Evolutionary conservation across 1,140 invertebrate genomes (phyloP).

Genomic region (Bombus huntii): DNA sequence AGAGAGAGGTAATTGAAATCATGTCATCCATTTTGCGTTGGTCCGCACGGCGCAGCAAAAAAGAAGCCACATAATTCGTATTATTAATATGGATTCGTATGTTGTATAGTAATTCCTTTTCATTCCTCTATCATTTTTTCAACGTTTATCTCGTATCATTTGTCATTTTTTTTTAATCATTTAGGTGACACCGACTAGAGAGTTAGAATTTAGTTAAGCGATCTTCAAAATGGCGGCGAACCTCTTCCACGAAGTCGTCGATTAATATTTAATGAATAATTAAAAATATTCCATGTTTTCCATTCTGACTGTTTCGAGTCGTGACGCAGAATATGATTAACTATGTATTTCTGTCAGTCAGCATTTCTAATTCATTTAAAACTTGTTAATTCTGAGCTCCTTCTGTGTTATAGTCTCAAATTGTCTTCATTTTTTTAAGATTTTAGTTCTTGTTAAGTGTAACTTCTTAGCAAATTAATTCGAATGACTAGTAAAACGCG

Average conservation of each 20-base stretch:
- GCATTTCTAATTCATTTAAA: neutral
- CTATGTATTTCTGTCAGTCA: neutral
- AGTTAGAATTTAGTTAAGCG: slow-evolving; percentile 73
- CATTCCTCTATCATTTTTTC: slow-evolving; percentile 51
- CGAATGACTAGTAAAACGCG: neutral
- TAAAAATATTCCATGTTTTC: slow-evolving; percentile 11
- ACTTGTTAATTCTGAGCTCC: neutral
- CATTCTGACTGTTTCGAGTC: neutral
- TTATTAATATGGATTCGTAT: slow-evolving; percentile 63
- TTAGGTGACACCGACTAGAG: slow-evolving; percentile 62
- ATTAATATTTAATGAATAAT: slow-evolving; percentile 15
- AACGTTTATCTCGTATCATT: slow-evolving; percentile 63
- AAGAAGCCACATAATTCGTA: slow-evolving; percentile 53
- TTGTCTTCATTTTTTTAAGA: neutral
- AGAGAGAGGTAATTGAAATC: slow-evolving; percentile 38
- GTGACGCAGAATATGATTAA: neutral
- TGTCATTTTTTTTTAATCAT: slow-evolving; percentile 42
- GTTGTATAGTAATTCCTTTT: slow-evolving; percentile 69
- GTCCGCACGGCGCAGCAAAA: slow-evolving; percentile 62
- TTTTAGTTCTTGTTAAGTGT: neutral
- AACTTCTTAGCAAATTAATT: neutral
- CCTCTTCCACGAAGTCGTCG: slow-evolving; percentile 77
- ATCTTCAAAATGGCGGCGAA: slow-evolving; percentile 75
- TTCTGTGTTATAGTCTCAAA: neutral
- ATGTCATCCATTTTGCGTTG: slow-evolving; percentile 64